Base-by-base conservation (phyloP, 1,140 invertebrate genomes). In the Cotesia typhae region DNA sequence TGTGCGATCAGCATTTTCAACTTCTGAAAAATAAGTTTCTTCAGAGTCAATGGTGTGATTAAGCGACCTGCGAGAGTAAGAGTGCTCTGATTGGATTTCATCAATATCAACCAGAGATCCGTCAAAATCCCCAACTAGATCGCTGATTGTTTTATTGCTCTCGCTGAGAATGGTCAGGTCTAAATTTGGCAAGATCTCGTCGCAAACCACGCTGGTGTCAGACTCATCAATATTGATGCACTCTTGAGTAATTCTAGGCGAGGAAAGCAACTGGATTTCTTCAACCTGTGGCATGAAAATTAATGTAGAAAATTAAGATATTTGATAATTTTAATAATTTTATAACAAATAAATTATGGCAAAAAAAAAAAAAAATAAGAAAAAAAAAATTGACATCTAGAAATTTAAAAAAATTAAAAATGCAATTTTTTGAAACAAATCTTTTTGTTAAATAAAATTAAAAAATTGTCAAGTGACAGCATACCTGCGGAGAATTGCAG, bases 41-140 rank as follows among this genome's bases (percentile, higher is more conserved):
- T 82, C 77, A 0, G 74, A 79, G 64, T 79, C 71, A 17, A 74
- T 38, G 14, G 38, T 41, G 5, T 70, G 6, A 47, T 47, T 10
- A 5, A 47, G 10, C 41, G 6, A 9, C 2, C 41, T 1, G 2
- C 10, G 5, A 1, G 41, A 47, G 2, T 47, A 7, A 47, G 41
- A 47, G 6, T 47, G 41, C 10, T 47, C 41, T 47, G 41, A 47
- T 47, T 47, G 41, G 10, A 47, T 47, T 9, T 51, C 38, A 7
- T 57, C n/a, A 60, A 10, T 17, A 37, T 65, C 38, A 53, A 36
- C 9, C 35, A 60, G 53, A 60, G n/a, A 51, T 72, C 55, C 51
- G n/a, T 76, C 76, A 1, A 36, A 20, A 9, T 83, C 77, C 60
- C 82, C 80, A 75, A 81, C 80, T 0, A 74, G n/a, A 65, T 76